Base-by-base conservation (phyloP, 2,888 invertebrate species). In the Nematopogon swammerdamellus region DNA sequence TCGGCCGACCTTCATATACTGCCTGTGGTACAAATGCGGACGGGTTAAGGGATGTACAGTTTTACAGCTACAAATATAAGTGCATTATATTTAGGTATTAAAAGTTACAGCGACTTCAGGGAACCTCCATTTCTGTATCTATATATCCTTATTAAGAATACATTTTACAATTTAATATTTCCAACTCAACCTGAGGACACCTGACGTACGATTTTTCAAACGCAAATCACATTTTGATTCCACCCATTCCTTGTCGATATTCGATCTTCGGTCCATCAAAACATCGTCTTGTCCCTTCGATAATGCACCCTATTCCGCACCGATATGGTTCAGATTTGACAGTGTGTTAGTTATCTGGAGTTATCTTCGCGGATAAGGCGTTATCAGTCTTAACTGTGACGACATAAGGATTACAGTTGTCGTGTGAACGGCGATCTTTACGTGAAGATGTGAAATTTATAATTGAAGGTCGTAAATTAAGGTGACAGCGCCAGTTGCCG, bases 401-500 rank as follows among this genome's bases (percentile, higher is more conserved):
- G 8, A 14, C 4, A 36, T 36, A 36, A 36, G 36, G 36, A 8
- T 14, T 14, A 14, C 3, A 14, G n/a, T 36, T 14, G 11, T 3
- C 11, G 36, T 14, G 8, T 36, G 6, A 14, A 3, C 36, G 36
- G 11, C 11, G 8, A 14, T 14, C 25, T 8, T 36, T 36, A 4
- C 8, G 19, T 43, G 45, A 46, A 52, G 58, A 57, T 57, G 54
- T 56, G 53, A 57, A 58, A 55, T 79, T 79, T 75, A 76, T 80
- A 80, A 80, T 80, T 80, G 77, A 70, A 70, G 68, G 70, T 65
- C 75, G 77, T 80, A 80, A 80, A 80, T 80, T 80, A 79, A 80
- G 73, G 79, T 80, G 80, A 80, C 80, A 80, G 69, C 76, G 76
- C 73, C 80, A 80, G 75, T 80, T 79, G 79, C 70, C 75, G 70